These are phyloP conservation scores for Xenops minutus DNA, from an alignment of 2,797 vertebrate species.

Conservation along the genomic window DNA sequence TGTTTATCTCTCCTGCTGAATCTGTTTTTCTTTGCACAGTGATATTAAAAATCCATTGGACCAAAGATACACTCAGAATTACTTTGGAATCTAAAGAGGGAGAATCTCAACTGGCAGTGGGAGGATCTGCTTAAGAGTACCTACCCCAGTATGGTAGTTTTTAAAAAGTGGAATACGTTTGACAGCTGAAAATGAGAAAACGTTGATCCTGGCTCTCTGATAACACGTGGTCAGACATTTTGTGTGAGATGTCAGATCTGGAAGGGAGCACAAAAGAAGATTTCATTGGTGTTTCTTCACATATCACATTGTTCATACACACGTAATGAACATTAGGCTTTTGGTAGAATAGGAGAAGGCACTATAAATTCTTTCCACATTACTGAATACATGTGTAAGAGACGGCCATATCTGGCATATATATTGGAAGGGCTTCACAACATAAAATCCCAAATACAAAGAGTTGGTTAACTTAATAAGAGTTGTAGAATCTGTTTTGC, in stretches of 20 bases:
- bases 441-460: background rate
- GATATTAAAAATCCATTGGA: background rate
- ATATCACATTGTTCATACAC: background rate
- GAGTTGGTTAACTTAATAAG: background rate
- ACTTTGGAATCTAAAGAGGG: background rate
- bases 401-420: accelerated
- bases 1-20: background rate
- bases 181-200: background rate
- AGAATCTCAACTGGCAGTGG: background rate
- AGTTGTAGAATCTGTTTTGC: background rate
- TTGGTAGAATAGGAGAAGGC: background rate
- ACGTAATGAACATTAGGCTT: background rate
- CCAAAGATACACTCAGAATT: background rate
- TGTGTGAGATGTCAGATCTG: background rate
- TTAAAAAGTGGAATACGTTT: background rate
- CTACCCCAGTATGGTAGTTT: background rate
- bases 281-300: background rate
- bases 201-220: background rate
- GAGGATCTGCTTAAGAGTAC: background rate
- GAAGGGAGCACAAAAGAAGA: background rate
- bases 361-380: background rate
- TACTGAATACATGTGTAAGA: background rate
- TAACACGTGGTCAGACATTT: accelerated
- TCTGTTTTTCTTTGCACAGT: background rate
- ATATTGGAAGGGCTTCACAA: background rate